phyloP scores from a whole-genome alignment of 2,113 vertebrate species.

The Oreochromis aureus region DNA sequence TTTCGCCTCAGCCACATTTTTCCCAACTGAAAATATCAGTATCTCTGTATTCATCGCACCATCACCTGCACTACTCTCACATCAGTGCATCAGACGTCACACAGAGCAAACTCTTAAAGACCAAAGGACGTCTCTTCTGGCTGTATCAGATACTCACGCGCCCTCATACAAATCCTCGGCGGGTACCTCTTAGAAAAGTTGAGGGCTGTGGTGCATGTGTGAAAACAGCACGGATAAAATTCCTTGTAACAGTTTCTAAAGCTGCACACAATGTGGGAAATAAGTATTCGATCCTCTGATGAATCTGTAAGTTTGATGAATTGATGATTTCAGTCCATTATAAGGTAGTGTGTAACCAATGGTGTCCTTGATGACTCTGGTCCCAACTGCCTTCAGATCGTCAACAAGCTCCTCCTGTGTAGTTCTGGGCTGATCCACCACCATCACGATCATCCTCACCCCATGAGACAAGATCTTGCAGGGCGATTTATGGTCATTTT shows the following conservation, averaged over 20 bases:
- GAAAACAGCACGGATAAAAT: background rate
- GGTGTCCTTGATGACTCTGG: background rate
- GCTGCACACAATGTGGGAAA: background rate
- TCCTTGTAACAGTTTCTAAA: background rate
- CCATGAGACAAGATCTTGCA: background rate
- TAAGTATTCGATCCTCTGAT: background rate
- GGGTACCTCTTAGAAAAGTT: background rate
- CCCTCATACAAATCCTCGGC: background rate
- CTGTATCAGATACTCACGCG: background rate
- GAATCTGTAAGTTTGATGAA: background rate
- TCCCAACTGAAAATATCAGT: background rate
- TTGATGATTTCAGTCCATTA: background rate
- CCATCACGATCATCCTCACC: background rate
- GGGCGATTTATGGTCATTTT: background rate
- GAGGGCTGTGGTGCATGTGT: background rate
- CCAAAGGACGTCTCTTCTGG: background rate
- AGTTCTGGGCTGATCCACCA: background rate
- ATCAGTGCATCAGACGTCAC: background rate
- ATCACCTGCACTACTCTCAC: background rate
- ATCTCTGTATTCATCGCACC: background rate
- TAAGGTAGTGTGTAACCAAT: background rate
- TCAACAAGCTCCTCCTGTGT: background rate
- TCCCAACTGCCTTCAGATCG: background rate
- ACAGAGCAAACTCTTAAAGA: background rate
- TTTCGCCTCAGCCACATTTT: background rate